Percentiles rank a stretch among this genome's conserved stretches.
phyloP scores from a whole-genome alignment of 2,113 vertebrate genomes.

The Actinemys pallida region DNA sequence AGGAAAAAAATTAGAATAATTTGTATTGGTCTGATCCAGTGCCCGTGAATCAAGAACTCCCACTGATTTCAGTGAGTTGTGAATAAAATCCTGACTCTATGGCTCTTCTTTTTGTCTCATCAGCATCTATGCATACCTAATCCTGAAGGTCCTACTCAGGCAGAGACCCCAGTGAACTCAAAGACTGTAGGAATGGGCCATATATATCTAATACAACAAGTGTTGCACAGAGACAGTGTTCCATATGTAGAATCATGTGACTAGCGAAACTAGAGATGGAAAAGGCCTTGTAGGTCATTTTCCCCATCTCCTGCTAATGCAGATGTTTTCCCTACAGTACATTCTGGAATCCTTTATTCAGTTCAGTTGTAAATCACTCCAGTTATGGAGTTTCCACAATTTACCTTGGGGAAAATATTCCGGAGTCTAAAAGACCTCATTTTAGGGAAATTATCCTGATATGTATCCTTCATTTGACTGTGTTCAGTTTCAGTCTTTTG shows the following conservation, averaged over 20 bases:
- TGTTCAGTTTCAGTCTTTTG: neutral
- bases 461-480: fast-evolving
- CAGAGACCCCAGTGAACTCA: neutral
- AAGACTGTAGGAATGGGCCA: neutral
- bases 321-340: neutral
- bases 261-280: neutral
- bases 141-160: neutral
- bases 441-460: neutral
- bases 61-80: neutral
- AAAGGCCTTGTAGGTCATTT: neutral
- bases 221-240: neutral
- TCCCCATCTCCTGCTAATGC: neutral
- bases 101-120: neutral
- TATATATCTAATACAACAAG: neutral
- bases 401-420: neutral
- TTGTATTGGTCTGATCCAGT: neutral
- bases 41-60: neutral
- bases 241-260: neutral
- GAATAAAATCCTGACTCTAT: neutral
- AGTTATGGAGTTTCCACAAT: neutral
- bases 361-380: neutral
- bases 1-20: neutral
- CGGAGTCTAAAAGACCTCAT: neutral
- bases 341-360: neutral
- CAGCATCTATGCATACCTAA: neutral